Evolutionary conservation across 2,888 invertebrate species (phyloP).

Genomic region (Apamea sordens): DNA sequence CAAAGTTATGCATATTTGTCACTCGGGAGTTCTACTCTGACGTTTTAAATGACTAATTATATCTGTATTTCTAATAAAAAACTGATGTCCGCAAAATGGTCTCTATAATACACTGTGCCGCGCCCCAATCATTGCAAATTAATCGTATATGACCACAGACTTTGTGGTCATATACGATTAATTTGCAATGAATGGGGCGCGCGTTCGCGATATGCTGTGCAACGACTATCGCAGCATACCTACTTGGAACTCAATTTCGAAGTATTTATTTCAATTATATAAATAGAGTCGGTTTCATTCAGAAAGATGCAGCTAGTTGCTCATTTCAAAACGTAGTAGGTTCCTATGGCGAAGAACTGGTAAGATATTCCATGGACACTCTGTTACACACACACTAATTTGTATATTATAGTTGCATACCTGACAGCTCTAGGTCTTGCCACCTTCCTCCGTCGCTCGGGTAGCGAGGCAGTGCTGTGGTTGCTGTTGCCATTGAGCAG

Average conservation of each 20-base stretch:
- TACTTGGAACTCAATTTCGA: not conserved
- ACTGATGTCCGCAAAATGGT: too few relatives aligned
- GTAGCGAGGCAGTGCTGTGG: conserved; percentile 87
- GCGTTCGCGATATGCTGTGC: not conserved
- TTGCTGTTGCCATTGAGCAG: conserved; percentile 88
- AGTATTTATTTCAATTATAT: not conserved
- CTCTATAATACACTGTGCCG: too few relatives aligned
- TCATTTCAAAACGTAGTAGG: not conserved
- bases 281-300: not conserved
- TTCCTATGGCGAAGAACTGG: not conserved
- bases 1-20: too few relatives aligned
- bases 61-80: too few relatives aligned
- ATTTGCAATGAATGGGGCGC: too few relatives aligned
- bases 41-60: too few relatives aligned
- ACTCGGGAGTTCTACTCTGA: too few relatives aligned
- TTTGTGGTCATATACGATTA: too few relatives aligned
- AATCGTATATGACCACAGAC: not conserved
- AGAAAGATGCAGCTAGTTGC: not conserved
- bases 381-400: not conserved
- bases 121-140: not conserved
- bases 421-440: conserved; percentile 82
- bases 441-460: conserved; percentile 86
- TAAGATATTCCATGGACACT: not conserved
- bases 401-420: conserved; percentile 58
- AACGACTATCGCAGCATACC: not conserved